Conservation (phyloP, 1,140 invertebrate species). For the Cataglyphis hispanica region DNA sequence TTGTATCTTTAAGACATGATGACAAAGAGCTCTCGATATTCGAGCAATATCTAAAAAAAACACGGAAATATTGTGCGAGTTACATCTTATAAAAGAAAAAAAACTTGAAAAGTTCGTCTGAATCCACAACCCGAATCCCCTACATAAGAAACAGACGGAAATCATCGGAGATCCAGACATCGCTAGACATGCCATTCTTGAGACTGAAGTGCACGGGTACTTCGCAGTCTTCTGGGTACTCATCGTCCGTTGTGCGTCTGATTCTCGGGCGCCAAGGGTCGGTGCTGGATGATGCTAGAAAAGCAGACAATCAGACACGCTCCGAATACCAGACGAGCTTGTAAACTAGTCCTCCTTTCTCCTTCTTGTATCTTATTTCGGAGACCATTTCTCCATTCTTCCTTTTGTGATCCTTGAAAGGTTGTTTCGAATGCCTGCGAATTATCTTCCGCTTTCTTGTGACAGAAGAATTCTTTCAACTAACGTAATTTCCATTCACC, state of each 20-base stretch:
- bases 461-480: neutral
- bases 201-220: constrained; percentile 51
- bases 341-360: constrained; percentile 32
- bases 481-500: neutral
- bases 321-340: constrained; percentile 67
- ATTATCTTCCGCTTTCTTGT: neutral
- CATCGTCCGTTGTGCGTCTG: constrained; percentile 55
- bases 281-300: constrained; percentile 69
- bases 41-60: neutral
- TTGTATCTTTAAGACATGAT: neutral
- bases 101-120: neutral
- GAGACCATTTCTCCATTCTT: neutral
- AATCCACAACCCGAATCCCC: constrained; percentile 3
- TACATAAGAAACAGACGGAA: neutral
- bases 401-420: neutral
- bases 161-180: neutral
- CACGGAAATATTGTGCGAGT: neutral
- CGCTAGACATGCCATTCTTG: constrained; percentile 7
- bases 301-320: constrained; percentile 77
- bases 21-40: neutral
- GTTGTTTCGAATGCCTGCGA: neutral
- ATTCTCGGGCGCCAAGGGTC: constrained; percentile 56
- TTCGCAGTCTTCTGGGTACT: constrained; percentile 60
- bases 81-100: neutral
- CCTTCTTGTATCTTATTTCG: constrained; percentile 36